A percentile compares a stretch with the other conserved stretches of the same genome.
Evolutionary conservation across 1,140 invertebrate genomes (phyloP).

Genomic region (Meloidogyne hapla): DNA sequence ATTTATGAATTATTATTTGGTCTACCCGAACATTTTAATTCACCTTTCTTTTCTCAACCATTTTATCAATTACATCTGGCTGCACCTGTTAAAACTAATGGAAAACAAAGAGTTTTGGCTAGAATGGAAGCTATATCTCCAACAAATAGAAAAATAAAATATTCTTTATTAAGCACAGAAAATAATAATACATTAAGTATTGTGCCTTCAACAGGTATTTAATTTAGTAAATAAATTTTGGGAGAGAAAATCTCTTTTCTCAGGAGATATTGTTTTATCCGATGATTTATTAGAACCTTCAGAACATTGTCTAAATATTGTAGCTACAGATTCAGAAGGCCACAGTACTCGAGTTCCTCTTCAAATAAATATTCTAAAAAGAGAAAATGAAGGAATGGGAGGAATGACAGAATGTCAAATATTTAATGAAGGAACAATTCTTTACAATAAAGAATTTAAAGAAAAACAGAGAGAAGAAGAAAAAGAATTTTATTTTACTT

Average conservation of each 20-base stretch:
- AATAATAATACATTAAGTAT: slow-evolving; percentile 17
- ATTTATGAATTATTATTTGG: slow-evolving; percentile 28
- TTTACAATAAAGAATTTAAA: slow-evolving; percentile 15
- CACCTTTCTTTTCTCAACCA: slow-evolving; percentile 18
- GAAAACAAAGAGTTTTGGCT: slow-evolving; percentile 15
- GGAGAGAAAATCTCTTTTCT: too few relatives aligned
- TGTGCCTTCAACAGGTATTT: slow-evolving; percentile 14
- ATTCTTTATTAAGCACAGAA: not conserved
- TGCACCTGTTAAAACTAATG: not conserved
- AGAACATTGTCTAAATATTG: slow-evolving; percentile 22
- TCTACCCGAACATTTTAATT: slow-evolving; percentile 15
- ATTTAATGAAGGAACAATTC: not conserved
- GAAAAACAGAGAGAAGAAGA: slow-evolving; percentile 6
- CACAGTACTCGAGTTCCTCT: not conserved
- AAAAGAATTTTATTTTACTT: not conserved
- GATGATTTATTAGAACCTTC: not conserved
- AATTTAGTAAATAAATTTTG: too few relatives aligned
- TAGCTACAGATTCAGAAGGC: slow-evolving; percentile 20
- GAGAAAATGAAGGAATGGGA: not conserved
- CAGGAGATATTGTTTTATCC: slow-evolving; percentile 21
- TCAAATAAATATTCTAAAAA: slow-evolving; percentile 1
- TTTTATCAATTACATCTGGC: slow-evolving; percentile 10
- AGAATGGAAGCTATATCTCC: slow-evolving; percentile 18
- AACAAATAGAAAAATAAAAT: not conserved
- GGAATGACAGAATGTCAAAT: slow-evolving; percentile 9